Conservation (phyloP, 1,140 invertebrate species). For the Laupala kohalensis region DNA sequence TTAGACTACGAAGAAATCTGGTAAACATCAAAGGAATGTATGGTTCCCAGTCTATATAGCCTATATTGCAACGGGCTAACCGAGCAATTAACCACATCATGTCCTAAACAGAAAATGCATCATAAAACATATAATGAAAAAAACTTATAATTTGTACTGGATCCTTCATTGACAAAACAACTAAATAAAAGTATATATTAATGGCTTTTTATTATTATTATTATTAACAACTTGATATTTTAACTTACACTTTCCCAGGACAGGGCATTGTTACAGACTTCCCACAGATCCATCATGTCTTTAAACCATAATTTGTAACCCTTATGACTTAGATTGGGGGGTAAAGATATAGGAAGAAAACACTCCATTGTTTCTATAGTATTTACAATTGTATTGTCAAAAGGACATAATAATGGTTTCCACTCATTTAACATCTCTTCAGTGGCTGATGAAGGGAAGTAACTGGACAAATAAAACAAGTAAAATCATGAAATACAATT, state of each 20-base stretch:
- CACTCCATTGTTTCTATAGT: slow-evolving; percentile 50
- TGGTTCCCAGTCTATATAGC: slow-evolving; percentile 77
- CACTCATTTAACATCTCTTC: slow-evolving; percentile 79
- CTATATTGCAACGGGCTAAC: slow-evolving; percentile 60
- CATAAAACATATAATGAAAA: slow-evolving; percentile 9
- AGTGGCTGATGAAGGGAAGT: slow-evolving; percentile 61
- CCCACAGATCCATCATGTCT: slow-evolving; percentile 68
- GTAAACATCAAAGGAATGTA: slow-evolving; percentile 71
- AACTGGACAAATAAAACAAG: slow-evolving; percentile 33
- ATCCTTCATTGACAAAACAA: too few species aligned
- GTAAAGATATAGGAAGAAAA: slow-evolving; percentile 62
- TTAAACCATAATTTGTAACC: slow-evolving; percentile 72
- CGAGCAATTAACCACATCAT: slow-evolving; percentile 59
- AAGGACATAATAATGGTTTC: slow-evolving; percentile 58
- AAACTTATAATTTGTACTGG: not conserved
- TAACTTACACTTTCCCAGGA: slow-evolving; percentile 55
- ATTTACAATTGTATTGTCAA: slow-evolving; percentile 41
- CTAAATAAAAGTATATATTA: too few species aligned
- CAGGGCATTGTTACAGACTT: slow-evolving; percentile 53
- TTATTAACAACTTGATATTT: not conserved
- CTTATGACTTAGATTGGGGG: slow-evolving; percentile 42
- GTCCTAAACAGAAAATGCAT: slow-evolving; percentile 32
- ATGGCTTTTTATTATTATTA: not conserved
- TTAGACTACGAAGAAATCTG: slow-evolving; percentile 58
- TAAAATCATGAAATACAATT: not conserved